Evolutionary conservation across 1,140 invertebrate genomes (phyloP), one percentile per base, ranked within the genome.

Genomic region (Bombus superbus): DNA sequence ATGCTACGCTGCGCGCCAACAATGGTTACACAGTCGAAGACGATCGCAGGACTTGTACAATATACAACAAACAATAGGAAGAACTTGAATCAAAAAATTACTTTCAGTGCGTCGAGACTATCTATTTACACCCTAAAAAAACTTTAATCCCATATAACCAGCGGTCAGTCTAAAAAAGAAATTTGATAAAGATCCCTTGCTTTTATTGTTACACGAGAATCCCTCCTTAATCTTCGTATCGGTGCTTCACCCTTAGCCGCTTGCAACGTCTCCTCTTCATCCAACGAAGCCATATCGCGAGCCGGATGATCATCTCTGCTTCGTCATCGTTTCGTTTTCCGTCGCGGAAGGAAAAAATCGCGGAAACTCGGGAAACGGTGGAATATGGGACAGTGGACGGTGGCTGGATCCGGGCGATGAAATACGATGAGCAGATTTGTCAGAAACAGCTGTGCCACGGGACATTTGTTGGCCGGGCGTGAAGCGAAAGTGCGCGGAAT

Each of bases 371-470:
- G 66, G n/a, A 32, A 87, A 83, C 69, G 77, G 73, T 71, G 75
- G 88, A 81, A 87, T 64, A 68, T 66, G 72, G 62, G 66, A 38
- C 82, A 68, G 88, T 83, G 32, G 32, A 32, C 88, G 84, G 86
- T 80, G 81, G 42, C 18, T 40, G 82, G 82, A 59, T 88, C 44
- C 83, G 87, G 89, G 57, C 86, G 59, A 88, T 90, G 86, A 90
- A 90, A 90, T 90, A 90, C 85, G 89, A 90, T 90, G 88, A 81
- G 78, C 40, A 89, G 86, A 90, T 90, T 90, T 90, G 89, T 90
- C 89, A 90, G 90, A 90, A 90, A 88, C 89, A 90, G 89, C 88
- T 90, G 89, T 80, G 89, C 86, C 89, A 86, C 53, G 86, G 66
- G 80, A 83, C 76, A 83, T 89, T 89, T 89, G 89, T 87, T 87